These are phyloP conservation scores for Salminus brasiliensis DNA, from an alignment of 2,113 vertebrate genomes.

Conservation along the genomic window DNA sequence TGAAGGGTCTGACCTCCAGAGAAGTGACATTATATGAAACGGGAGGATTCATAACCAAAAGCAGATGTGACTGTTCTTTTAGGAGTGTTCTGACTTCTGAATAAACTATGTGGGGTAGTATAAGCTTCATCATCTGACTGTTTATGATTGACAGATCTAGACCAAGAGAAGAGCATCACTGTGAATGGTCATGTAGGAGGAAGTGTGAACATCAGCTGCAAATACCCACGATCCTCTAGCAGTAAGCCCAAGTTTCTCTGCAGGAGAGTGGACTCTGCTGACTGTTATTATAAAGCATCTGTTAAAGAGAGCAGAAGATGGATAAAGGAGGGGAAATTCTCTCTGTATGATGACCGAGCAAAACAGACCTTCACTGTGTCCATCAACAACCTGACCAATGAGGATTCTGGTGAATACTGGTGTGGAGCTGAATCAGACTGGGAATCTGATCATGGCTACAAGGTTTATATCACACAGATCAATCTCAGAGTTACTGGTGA, in stretches of 20 bases:
- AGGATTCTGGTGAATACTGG: slow-evolving; percentile 13
- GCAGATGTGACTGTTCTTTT: too few species aligned
- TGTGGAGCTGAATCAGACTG: slow-evolving; percentile 17
- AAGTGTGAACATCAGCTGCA: slow-evolving; percentile 38
- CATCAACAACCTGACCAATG: background rate
- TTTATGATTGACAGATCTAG: background rate
- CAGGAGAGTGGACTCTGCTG: background rate
- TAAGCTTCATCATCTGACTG: too few species aligned
- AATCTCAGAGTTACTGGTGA: background rate
- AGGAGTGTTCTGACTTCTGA: too few species aligned
- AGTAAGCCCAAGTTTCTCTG: slow-evolving; percentile 26
- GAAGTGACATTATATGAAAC: too few species aligned
- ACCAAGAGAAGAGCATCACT: too few species aligned
- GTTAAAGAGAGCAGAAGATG: background rate
- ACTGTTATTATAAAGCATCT: slow-evolving; percentile 1
- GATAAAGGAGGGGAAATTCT: background rate
- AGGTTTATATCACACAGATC: slow-evolving; percentile 8
- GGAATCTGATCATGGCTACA: background rate
- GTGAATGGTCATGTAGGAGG: background rate
- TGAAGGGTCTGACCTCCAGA: too few species aligned
- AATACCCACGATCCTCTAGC: background rate
- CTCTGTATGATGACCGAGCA: slow-evolving; percentile 13
- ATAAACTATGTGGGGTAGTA: too few species aligned
- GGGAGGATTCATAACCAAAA: too few species aligned
- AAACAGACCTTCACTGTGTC: background rate